These are phyloP conservation scores for Indri indri DNA, from an alignment of 2,113 vertebrate species.

Conservation along the genomic window DNA sequence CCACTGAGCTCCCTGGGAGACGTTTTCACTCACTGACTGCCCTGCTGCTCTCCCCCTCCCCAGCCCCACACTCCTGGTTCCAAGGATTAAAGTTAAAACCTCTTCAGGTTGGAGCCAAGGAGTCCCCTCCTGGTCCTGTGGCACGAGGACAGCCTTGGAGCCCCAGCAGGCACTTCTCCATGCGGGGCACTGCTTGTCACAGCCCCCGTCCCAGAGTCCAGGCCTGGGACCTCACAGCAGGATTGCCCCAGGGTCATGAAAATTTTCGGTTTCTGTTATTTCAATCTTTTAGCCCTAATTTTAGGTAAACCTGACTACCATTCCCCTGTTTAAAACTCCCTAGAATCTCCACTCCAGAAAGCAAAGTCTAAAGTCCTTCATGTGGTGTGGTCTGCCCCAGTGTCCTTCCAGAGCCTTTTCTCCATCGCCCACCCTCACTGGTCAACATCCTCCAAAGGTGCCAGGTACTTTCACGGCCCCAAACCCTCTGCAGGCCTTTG, in stretches of 20 bases:
- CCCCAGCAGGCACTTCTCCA: rapidly evolving
- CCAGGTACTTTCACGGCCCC: rapidly evolving
- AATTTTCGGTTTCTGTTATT: neutral
- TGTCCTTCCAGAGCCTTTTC: neutral
- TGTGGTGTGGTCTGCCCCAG: rapidly evolving
- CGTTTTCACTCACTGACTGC: too few relatives aligned
- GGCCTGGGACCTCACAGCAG: rapidly evolving
- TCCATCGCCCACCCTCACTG: neutral
- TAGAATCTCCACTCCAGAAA: neutral
- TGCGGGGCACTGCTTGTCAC: rapidly evolving
- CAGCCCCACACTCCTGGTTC: neutral
- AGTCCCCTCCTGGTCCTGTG: neutral
- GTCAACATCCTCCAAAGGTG: rapidly evolving
- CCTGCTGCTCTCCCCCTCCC: neutral
- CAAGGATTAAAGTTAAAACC: too few relatives aligned
- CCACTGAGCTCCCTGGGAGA: rapidly evolving
- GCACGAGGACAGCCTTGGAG: neutral
- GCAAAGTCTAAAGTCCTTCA: neutral
- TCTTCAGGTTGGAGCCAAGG: neutral
- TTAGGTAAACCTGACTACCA: neutral
- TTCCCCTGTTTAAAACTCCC: neutral
- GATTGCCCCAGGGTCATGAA: neutral
- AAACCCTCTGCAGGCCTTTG: rapidly evolving
- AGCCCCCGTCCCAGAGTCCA: neutral
- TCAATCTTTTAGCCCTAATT: neutral